phyloP scores from a whole-genome alignment of 2,797 vertebrate species.

The Cyprinella venusta region DNA sequence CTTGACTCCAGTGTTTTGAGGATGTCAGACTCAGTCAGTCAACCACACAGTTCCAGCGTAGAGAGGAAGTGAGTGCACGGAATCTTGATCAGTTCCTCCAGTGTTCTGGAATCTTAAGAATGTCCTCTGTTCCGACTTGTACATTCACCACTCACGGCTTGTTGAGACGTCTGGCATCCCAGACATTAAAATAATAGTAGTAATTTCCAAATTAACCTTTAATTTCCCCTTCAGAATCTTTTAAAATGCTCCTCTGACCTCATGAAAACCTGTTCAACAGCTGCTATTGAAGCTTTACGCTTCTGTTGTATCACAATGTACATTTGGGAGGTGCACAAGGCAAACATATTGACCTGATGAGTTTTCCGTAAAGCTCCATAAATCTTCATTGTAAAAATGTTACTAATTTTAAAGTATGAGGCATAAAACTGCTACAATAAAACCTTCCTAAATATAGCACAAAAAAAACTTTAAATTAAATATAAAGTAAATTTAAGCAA shows the following conservation, averaged over 20 bases:
- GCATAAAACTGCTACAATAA: neutral
- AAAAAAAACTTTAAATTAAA: neutral
- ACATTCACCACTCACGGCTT: neutral
- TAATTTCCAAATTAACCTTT: neutral
- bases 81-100: constrained; percentile 17
- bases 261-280: neutral
- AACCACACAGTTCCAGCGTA: neutral
- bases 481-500: neutral
- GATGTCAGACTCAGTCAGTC: neutral
- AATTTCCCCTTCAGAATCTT: neutral
- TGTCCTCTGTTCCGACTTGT: constrained; percentile 36
- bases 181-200: constrained; percentile 4
- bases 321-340: neutral
- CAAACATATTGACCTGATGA: neutral
- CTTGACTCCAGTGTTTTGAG: constrained; percentile 25
- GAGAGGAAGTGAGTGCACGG: constrained; percentile 25
- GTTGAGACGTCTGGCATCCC: neutral
- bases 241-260: neutral
- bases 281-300: neutral
- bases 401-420: neutral
- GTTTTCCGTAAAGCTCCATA: neutral
- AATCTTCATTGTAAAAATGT: neutral
- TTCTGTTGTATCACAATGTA: neutral
- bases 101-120: constrained; percentile 48
- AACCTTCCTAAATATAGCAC: neutral